Evolutionary conservation across 2,888 invertebrate genomes (phyloP), one percentile per base, ranked within the genome.

Genomic region (Junonia oenone): DNA sequence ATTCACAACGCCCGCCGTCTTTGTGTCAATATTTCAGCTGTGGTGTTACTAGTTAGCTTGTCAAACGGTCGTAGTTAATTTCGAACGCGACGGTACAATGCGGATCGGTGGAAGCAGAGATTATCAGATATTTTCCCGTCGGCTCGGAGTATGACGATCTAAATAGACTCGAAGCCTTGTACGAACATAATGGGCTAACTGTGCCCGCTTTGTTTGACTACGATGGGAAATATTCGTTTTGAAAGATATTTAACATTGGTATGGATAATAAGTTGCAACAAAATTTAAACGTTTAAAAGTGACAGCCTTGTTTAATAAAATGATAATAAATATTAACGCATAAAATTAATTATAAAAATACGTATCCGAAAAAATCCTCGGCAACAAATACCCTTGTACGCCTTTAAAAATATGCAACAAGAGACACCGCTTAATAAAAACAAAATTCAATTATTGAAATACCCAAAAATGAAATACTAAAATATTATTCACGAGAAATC

Each of bases 1-100:
- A 83, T 84, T 81, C 71, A 81, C 69, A 55, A 68, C 66, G 58
- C 64, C 62, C 59, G 55, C 66, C 69, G 70, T 73, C 80, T 78
- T 83, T 81, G 83, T 76, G 75, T 77, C 66, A 70, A 63, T 70
- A 68, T 71, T 72, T 72, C 55, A 64, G 66, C 68, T 64, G 65
- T 64, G 64, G 66, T 63, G 67, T 68, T 66, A 68, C 67, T 69
- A 64, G 67, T 63, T 62, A 62, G 63, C 66, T 64, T 64, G 67
- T 66, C 68, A 63, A 63, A 60, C 66, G 63, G 59, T 64, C 65
- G 63, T 65, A 67, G 68, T 67, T 70, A 68, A 67, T 75, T 71
- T 68, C 67, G 72, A 69, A 63, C 68, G 64, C 68, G 73, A 73
- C 61, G 56, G 69, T 77, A 75, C 71, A 67, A 57, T 66, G 67